These are phyloP conservation scores for Malthinus flaveolus DNA, from an alignment of 2,888 invertebrate species.

Conservation along the genomic window DNA sequence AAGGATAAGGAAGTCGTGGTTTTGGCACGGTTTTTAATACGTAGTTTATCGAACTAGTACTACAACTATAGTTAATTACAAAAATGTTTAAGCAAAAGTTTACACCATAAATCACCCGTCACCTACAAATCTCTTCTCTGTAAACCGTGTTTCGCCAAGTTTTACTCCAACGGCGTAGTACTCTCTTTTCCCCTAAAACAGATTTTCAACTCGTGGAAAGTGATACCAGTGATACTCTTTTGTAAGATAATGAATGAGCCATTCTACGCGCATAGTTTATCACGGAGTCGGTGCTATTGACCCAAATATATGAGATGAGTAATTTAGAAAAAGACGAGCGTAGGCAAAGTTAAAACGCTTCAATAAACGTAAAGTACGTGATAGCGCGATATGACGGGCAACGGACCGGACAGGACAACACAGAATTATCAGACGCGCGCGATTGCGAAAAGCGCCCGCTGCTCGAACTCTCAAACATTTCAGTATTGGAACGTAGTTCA, in stretches of 20 bases:
- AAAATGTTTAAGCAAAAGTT: too few species aligned
- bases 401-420: background rate
- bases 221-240: too few species aligned
- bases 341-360: conserved; percentile 5
- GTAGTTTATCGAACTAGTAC: too few species aligned
- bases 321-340: background rate
- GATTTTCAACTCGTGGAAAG: too few species aligned
- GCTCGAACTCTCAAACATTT: background rate
- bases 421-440: conserved; percentile 21
- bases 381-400: conserved; percentile 17
- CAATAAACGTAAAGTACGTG: conserved; percentile 10
- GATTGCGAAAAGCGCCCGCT: conserved; percentile 14
- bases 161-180: too few species aligned
- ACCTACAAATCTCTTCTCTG: too few species aligned
- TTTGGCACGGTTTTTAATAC: too few species aligned
- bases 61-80: too few species aligned
- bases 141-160: too few species aligned
- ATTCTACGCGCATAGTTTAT: background rate
- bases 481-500: conserved; percentile 17
- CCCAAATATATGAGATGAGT: conserved; percentile 2
- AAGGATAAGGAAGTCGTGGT: too few species aligned
- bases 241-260: background rate
- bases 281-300: background rate
- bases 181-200: too few species aligned
- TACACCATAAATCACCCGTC: too few species aligned